These are phyloP conservation scores for Podotricha telesiphe DNA, from an alignment of 2,888 invertebrate genomes.

Conservation along the genomic window DNA sequence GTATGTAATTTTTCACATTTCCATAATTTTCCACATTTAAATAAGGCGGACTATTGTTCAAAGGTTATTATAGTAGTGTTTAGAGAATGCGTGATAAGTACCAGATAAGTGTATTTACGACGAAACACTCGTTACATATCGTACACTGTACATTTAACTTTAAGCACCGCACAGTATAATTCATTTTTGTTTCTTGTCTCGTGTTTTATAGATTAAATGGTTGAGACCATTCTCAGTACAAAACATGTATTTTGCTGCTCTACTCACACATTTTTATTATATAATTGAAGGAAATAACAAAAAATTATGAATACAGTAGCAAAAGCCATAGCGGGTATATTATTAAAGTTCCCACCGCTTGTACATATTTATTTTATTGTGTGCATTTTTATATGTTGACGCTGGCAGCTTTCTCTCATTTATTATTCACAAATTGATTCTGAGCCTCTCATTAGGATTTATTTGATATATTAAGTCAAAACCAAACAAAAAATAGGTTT, in stretches of 20 bases:
- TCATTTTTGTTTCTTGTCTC: slow-evolving; percentile 16
- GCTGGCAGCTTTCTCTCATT: slow-evolving; percentile 51
- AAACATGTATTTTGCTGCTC: slow-evolving; percentile 60
- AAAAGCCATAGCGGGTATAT: slow-evolving; percentile 70
- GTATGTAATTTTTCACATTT: neutral
- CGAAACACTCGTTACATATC: slow-evolving; percentile 79
- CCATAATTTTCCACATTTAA: neutral
- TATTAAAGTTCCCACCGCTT: slow-evolving; percentile 76
- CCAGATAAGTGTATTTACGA: slow-evolving; percentile 72
- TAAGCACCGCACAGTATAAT: slow-evolving; percentile 25
- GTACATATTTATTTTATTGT: slow-evolving; percentile 63
- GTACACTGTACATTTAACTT: slow-evolving; percentile 63
- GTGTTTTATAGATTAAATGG: slow-evolving; percentile 41
- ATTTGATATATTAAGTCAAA: neutral
- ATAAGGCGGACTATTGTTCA: neutral
- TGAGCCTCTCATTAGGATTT: slow-evolving; percentile 24
- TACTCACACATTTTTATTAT: slow-evolving; percentile 55
- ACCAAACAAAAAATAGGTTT: too few species aligned
- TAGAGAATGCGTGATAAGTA: slow-evolving; percentile 55
- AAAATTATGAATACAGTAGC: slow-evolving; percentile 66
- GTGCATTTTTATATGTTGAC: slow-evolving; percentile 54
- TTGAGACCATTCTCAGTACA: slow-evolving; percentile 56
- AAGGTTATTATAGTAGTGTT: slow-evolving; percentile 27
- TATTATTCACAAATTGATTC: slow-evolving; percentile 34
- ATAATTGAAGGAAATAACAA: slow-evolving; percentile 35